Evolutionary conservation across 1,140 invertebrate species (phyloP), one percentile per base, ranked within the genome.

Genomic region (Neuroterus valhalla): DNA sequence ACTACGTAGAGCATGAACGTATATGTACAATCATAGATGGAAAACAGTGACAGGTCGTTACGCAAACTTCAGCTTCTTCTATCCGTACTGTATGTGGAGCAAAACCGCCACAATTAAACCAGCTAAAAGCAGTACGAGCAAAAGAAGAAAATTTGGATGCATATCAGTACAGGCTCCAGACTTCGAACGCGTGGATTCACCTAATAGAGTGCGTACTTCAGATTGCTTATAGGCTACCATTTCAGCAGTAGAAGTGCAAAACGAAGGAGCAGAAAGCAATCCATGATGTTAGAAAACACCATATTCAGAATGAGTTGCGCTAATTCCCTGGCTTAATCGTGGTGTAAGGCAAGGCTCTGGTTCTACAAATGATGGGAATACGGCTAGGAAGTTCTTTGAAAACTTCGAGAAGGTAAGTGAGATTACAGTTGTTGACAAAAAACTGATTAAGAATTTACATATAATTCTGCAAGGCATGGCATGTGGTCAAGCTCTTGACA

Each of bases 381-480:
- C 72, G 15, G 67, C 67, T 17, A 44, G 67, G 21, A 38, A 50
- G 4, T 74, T 70, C 23, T 74, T 74, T 46, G n/a, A n/a, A 21
- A 52, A 74, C 26, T n/a, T 17, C 17, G 15, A 69, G 26, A 42
- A 19, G 17, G 23, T 48, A n/a, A 11, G 48, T 21, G 48, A 74
- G 45, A 69, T 69, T 69, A 74, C 67, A 45, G 72, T 67, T 14
- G 42, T 74, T 21, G 45, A 74, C 45, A 42, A 62, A 44, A 21
- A 44, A 26, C 26, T 74, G 17, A 68, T 74, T 15, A 31, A 55
- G n/a, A 68, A 68, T 45, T 68, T 69, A n/a, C n/a, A 52, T 23
- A 67, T 69, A 26, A 74, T 74, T 52, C 21, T 52, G 11, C 48
- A 52, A 79, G 78, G 77, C 46, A 74, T 83, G 38, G 70, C 75